Evolutionary conservation across 2,888 invertebrate genomes (phyloP), one percentile per base, ranked within the genome.

Genomic region (Punctoribates punctum): DNA sequence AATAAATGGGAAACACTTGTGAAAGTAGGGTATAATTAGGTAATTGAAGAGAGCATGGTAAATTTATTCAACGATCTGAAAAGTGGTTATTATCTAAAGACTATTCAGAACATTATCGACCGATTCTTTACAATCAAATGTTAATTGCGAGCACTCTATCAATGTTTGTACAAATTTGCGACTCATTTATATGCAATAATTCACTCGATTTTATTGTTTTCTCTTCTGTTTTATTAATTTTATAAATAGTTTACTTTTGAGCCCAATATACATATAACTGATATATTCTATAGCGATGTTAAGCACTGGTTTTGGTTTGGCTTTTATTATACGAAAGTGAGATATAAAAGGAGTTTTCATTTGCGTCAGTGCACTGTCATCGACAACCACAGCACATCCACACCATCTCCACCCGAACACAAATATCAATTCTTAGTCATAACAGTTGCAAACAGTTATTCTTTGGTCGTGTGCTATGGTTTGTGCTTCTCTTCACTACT

Each of bases 301-400:
- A 9, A 42, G 42, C 13, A 42, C 8, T 42, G 42, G 42, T 42
- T 42, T 42, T 42, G 42, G 42, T 42, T 42, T 42, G 42, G 42
- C 42, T 42, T 42, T 42, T 42, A 42, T 54, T 27, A 29, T 27
- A 29, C 15, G 29, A 27, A 27, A 62, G 15, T 25, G 15, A 27
- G 9, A 23, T 62, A 62, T 38, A 34, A 34, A 38, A 38, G 17
- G 0, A 67, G 34, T 38, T 67, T 67, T 67, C 13, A 38, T 67
- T 29, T 67, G 27, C 65, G 65, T 67, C 65, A 67, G 65, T n/a
- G 20, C 17, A 15, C 1, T 34, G 65, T 67, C 65, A 67, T n/a
- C n/a, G n/a, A n/a, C n/a, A n/a, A n/a, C n/a, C n/a, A n/a, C n/a
- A n/a, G n/a, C n/a, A n/a, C n/a, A n/a, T 67, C 34, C 34, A 67